These are phyloP conservation scores for Alfaro cultratus DNA, from an alignment of 2,797 vertebrate genomes.

Conservation along the genomic window DNA sequence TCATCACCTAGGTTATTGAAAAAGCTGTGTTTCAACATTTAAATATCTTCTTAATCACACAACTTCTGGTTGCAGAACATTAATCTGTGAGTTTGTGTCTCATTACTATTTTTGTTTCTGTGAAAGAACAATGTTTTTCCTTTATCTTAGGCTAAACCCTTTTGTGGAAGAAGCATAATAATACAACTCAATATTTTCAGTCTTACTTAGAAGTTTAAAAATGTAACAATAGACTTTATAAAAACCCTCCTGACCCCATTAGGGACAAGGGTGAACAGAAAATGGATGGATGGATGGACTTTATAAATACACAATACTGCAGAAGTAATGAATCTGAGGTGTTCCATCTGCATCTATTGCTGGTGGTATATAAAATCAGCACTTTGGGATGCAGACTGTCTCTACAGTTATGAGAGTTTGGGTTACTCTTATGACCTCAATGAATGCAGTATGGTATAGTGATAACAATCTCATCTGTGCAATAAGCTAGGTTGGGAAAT, in stretches of 20 bases:
- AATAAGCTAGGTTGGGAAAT: background rate
- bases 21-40: no score
- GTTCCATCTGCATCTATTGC: background rate
- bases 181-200: no score
- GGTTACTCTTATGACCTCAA: background rate
- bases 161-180: background rate
- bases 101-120: background rate
- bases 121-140: background rate
- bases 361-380: background rate
- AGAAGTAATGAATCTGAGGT: background rate
- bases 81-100: background rate
- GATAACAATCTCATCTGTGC: background rate
- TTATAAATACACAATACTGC: background rate
- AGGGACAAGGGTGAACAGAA: no score
- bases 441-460: background rate
- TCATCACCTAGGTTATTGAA: no score
- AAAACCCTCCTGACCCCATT: no score
- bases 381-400: background rate
- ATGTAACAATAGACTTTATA: background rate
- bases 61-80: background rate
- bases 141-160: background rate
- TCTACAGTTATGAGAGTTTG: background rate
- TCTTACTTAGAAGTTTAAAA: background rate
- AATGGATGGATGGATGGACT: no score
- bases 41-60: background rate